Evolutionary conservation across 2,113 vertebrate species (phyloP).

Genomic region (Apeltes quadracus): DNA sequence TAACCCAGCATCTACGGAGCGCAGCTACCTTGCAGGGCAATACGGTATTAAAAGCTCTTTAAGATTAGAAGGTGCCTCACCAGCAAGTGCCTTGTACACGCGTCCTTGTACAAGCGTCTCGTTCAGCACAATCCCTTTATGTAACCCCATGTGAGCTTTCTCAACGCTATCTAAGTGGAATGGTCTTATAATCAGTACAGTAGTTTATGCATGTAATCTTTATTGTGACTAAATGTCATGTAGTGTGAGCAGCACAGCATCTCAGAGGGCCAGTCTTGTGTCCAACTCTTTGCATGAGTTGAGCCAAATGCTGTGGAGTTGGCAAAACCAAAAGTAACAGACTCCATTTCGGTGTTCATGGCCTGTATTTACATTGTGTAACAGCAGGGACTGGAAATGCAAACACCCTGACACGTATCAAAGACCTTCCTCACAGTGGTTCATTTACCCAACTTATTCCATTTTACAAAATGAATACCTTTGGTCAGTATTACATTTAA

Average conservation of each 20-base stretch:
- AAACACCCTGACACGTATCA: neutral
- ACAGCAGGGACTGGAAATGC: neutral
- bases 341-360: neutral
- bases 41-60: too few relatives aligned
- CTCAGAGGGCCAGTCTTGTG: neutral
- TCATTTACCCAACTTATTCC: neutral
- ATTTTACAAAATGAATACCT: neutral
- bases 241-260: neutral
- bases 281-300: neutral
- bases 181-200: neutral
- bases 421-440: neutral
- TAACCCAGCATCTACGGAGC: too few relatives aligned
- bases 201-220: neutral
- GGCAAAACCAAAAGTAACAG: neutral
- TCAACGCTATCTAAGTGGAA: neutral
- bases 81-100: too few relatives aligned
- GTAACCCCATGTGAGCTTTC: too few relatives aligned
- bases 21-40: too few relatives aligned
- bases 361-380: neutral
- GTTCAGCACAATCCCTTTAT: too few relatives aligned
- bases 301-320: neutral
- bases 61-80: too few relatives aligned
- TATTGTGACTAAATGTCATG: neutral
- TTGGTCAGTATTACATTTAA: neutral
- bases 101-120: too few relatives aligned